Conservation (phyloP, 2,113 vertebrate species). For the Picathartes gymnocephalus region DNA sequence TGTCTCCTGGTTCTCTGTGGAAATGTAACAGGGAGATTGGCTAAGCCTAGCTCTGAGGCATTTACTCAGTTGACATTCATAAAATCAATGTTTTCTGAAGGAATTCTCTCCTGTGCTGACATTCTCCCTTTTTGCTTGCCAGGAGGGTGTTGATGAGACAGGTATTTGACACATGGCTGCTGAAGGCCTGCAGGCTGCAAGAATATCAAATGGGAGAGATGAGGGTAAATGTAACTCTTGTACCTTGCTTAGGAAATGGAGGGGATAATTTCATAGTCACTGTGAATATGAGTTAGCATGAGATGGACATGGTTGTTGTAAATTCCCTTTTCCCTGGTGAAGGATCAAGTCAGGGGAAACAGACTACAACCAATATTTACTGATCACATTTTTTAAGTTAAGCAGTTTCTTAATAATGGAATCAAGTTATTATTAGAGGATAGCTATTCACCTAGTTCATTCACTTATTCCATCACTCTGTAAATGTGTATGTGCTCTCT, state of each 20-base stretch:
- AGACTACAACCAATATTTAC: not conserved
- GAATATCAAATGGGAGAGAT: constrained; percentile 74
- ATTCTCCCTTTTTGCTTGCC: not conserved
- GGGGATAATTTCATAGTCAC: not conserved
- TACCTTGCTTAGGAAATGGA: not conserved
- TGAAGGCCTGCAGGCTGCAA: constrained; percentile 55
- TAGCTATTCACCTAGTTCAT: not conserved
- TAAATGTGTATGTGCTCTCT: not conserved
- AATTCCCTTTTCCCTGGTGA: not conserved
- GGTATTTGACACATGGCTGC: constrained; percentile 80
- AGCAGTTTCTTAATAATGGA: not conserved
- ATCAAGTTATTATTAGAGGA: not conserved
- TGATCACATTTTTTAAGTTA: not conserved
- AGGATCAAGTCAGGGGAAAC: not conserved
- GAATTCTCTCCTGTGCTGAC: not conserved
- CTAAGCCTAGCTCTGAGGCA: not conserved
- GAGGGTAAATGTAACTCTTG: constrained; percentile 64
- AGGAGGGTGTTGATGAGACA: constrained; percentile 65
- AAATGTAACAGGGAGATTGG: not conserved
- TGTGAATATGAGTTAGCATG: not conserved
- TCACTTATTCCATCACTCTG: not conserved
- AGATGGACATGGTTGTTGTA: not conserved
- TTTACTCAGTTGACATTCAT: not conserved
- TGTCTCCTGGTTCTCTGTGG: not conserved
- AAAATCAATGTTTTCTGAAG: not conserved